Conservation (phyloP, 2,113 vertebrate species). For the Spea multiplicata region DNA sequence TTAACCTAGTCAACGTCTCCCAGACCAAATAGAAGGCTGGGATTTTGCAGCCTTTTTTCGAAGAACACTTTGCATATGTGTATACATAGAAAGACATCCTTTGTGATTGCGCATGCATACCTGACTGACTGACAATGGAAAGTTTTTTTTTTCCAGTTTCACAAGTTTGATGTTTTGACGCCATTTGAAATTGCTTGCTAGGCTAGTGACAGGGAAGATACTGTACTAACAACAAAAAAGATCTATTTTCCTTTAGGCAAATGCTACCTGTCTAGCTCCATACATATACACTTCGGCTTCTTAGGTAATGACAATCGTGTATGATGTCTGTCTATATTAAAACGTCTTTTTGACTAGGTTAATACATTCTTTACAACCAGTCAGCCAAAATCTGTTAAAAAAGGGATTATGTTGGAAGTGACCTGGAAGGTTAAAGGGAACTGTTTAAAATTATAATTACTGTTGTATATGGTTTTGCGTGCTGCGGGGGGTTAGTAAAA, state of each 20-base stretch:
- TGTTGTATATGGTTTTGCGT: background rate
- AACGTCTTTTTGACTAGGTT: background rate
- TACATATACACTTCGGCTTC: background rate
- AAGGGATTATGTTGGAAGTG: slow-evolving; percentile 6
- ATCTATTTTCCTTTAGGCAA: background rate
- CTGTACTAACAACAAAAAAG: slow-evolving; percentile 4
- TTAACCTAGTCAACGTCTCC: slow-evolving; percentile 23
- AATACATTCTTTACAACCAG: background rate
- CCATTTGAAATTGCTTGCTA: slow-evolving; percentile 13
- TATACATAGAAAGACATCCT: slow-evolving; percentile 2
- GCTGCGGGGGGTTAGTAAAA: background rate
- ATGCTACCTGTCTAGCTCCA: slow-evolving; percentile 18
- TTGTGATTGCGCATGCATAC: slow-evolving; percentile 17
- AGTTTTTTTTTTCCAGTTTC: slow-evolving; percentile 17
- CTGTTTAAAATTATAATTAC: background rate
- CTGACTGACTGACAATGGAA: background rate
- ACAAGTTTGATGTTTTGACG: slow-evolving; percentile 36
- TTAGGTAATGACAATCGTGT: background rate
- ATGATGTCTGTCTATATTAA: background rate
- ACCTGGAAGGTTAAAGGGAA: slow-evolving; percentile 11
- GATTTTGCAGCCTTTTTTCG: slow-evolving; percentile 35
- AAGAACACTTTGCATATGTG: slow-evolving; percentile 11
- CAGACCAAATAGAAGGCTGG: slow-evolving; percentile 46
- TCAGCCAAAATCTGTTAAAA: background rate
- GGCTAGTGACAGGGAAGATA: slow-evolving; percentile 22